Evolutionary conservation across 1,140 invertebrate species (phyloP), one percentile per base, ranked within the genome.

Genomic region (Apolygus lucorum): DNA sequence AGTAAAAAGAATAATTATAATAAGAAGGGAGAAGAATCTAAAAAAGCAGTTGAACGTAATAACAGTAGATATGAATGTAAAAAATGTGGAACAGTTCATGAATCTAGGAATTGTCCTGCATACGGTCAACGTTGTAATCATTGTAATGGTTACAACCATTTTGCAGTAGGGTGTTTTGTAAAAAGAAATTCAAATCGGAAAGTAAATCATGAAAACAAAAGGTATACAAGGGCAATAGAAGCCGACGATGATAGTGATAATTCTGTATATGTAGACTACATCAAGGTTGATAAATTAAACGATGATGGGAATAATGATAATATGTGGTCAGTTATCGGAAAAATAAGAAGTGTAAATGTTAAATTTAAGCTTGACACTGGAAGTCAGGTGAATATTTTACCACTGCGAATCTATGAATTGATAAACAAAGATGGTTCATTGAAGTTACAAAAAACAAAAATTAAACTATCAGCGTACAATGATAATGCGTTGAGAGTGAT

Each of bases 281-380:
- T 49, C 17, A 49, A 49, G 34, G 34, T 49, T 17, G 34, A 49
- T 49, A 49, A 49, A 49, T 8, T 49, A 49, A 49, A 49, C 17
- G 17, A 49, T 11, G 17, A 49, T 49, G 17, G 34, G 8, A 49
- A 49, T 11, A 17, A 49, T 17, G 34, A 49, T 49, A 49, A 49
- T 49, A 49, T 49, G 8, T 49, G 8, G 34, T 49, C 34, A 17
- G 17, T 49, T 17, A 49, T 11, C 17, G 34, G 34, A 11, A 49
- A 49, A 49, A 49, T 49, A 49, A 49, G 17, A 11, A 17, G 17
- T 49, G 17, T 11, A 17, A 49, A 49, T 49, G 17, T 49, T 11
- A 49, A 49, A 49, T 49, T 49, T 49, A 49, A 49, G 34, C 34
- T 49, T n/a, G n/a, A n/a, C n/a, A n/a, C n/a, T n/a, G n/a, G n/a